Evolutionary conservation across 2,888 invertebrate genomes (phyloP).

Genomic region (Pasiphila rectangulata): DNA sequence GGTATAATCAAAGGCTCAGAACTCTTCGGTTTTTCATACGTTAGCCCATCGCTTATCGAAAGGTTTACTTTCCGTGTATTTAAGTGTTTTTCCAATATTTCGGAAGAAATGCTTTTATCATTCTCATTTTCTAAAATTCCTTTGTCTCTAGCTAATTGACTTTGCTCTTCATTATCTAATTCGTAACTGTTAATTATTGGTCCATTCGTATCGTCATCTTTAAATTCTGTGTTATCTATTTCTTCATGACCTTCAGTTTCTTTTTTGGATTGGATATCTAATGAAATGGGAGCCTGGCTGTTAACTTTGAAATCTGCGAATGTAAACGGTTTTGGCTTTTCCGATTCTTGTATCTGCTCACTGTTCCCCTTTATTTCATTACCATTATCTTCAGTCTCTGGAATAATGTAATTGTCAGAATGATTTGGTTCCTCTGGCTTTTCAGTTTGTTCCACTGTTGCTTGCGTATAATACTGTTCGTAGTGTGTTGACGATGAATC

Average conservation of each 20-base stretch:
- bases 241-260: constrained; percentile 31
- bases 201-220: constrained; percentile 23
- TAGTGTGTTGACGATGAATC: constrained; percentile 68
- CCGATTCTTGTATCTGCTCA: constrained; percentile 34
- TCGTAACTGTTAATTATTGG: constrained; percentile 23
- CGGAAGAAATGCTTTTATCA: constrained; percentile 50
- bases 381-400: constrained; percentile 25
- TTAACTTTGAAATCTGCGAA: constrained; percentile 80
- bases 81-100: constrained; percentile 50
- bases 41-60: constrained; percentile 61
- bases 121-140: constrained; percentile 44
- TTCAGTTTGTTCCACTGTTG: constrained; percentile 26
- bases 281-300: constrained; percentile 42
- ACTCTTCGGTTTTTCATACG: constrained; percentile 55
- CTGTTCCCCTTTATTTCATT: constrained; percentile 15
- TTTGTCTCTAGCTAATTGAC: constrained; percentile 39
- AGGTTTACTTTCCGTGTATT: constrained; percentile 65
- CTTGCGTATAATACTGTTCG: constrained; percentile 59
- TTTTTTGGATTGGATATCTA: constrained; percentile 40
- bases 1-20: constrained; percentile 73
- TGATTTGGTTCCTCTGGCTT: constrained; percentile 34
- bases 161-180: constrained; percentile 31
- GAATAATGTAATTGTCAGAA: constrained; percentile 28
- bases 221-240: constrained; percentile 23
- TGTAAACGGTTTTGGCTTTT: constrained; percentile 74